These are phyloP conservation scores for Chaetogeoica ovagalla DNA, from an alignment of 2,888 invertebrate species.

Conservation along the genomic window DNA sequence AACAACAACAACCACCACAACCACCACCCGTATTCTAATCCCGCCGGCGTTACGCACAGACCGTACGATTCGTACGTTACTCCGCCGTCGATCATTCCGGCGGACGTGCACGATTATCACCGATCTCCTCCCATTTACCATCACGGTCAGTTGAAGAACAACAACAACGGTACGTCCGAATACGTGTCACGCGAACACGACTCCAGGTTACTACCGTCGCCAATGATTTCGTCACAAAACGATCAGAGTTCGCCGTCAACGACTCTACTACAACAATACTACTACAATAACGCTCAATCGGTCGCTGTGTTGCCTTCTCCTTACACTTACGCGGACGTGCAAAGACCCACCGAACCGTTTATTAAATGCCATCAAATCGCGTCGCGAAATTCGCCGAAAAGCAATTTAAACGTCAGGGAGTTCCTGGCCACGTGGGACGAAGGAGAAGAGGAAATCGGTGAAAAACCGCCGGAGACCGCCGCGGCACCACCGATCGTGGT, in stretches of 20 bases:
- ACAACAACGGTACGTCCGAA: neutral
- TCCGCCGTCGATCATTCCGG: constrained; percentile 18
- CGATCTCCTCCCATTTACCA: constrained; percentile 13
- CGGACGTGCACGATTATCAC: constrained; percentile 28
- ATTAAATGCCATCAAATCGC: constrained; percentile 2
- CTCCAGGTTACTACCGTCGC: neutral
- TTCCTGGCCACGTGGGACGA: constrained; percentile 55
- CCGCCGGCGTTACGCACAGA: constrained; percentile 14
- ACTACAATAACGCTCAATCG: constrained; percentile 17
- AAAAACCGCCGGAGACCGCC: constrained; percentile 40
- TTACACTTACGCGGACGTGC: constrained; percentile 20
- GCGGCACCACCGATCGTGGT: constrained; percentile 53
- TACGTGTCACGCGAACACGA: constrained; percentile 8
- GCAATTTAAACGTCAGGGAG: constrained; percentile 54
- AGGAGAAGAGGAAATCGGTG: constrained; percentile 51
- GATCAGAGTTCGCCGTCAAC: constrained; percentile 19
- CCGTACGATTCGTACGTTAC: constrained; percentile 36
- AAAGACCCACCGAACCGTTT: constrained; percentile 20
- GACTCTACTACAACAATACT: constrained; percentile 24
- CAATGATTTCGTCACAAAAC: constrained; percentile 19
- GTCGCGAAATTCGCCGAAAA: constrained; percentile 9
- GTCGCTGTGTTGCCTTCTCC: neutral
- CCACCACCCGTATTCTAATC: constrained; percentile 13
- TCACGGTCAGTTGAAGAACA: constrained; percentile 4
- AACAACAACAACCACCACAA: too few species aligned